These are phyloP conservation scores for Notiomystis cincta DNA, from an alignment of 2,113 vertebrate species.

Conservation along the genomic window DNA sequence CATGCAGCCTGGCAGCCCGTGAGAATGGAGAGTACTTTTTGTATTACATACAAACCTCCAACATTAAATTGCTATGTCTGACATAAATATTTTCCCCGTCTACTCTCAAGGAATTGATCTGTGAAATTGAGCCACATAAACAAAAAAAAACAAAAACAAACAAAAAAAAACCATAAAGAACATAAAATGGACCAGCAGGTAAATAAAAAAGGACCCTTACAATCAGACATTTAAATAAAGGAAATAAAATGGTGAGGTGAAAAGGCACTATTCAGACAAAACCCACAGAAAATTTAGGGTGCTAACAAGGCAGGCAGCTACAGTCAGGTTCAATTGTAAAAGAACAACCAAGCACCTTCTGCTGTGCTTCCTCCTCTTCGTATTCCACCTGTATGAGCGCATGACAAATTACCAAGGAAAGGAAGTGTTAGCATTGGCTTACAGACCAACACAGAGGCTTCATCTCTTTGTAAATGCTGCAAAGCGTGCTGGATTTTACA, in stretches of 20 bases:
- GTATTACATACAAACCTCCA: slow-evolving; percentile 96
- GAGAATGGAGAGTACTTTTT: slow-evolving; percentile 70
- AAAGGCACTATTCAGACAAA: slow-evolving; percentile 41
- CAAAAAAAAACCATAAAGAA: slow-evolving; percentile 36
- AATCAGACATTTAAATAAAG: slow-evolving; percentile 38
- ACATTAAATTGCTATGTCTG: slow-evolving; percentile 99
- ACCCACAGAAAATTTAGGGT: neutral
- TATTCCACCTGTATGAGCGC: slow-evolving; percentile 61
- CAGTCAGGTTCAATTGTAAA: slow-evolving; percentile 11
- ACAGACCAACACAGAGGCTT: neutral
- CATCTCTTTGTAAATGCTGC: slow-evolving; percentile 27
- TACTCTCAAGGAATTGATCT: slow-evolving; percentile 96
- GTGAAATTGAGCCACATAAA: slow-evolving; percentile 79
- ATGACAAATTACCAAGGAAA: slow-evolving; percentile 51
- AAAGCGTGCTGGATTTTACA: slow-evolving; percentile 70
- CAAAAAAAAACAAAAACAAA: neutral
- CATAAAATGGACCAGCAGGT: slow-evolving; percentile 49
- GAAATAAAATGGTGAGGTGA: slow-evolving; percentile 30
- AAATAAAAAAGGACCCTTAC: slow-evolving; percentile 33
- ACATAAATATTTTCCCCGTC: slow-evolving; percentile 99
- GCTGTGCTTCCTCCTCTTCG: slow-evolving; percentile 61
- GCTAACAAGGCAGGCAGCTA: slow-evolving; percentile 45
- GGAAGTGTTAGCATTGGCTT: neutral
- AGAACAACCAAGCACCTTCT: slow-evolving; percentile 66
- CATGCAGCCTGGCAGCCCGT: slow-evolving; percentile 80